A percentile compares a stretch with the other conserved stretches of the same genome.
Evolutionary conservation across 35 echinoderm and acorn worm genomes (phyloP).

Genomic region (Nesometra sesokonis): DNA sequence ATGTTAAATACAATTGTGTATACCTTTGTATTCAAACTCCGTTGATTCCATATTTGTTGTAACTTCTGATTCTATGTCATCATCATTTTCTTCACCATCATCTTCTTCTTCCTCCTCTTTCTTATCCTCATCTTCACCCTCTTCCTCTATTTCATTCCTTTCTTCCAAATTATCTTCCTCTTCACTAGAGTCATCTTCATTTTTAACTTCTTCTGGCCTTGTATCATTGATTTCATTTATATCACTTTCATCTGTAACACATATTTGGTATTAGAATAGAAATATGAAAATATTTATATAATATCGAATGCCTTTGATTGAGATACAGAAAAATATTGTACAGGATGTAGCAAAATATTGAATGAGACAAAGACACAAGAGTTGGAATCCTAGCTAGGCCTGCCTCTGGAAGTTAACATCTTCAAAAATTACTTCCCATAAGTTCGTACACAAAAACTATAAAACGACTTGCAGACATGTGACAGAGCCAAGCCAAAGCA

Average conservation of each 20-base stretch:
- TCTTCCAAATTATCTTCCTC: neutral
- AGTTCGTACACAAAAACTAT: too few species aligned
- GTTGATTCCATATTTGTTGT: neutral
- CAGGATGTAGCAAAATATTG: too few species aligned
- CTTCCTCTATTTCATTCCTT: conserved; percentile 9
- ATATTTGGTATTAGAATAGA: too few species aligned
- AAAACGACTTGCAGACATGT: too few species aligned
- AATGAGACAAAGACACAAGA: too few species aligned
- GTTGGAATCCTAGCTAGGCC: too few species aligned
- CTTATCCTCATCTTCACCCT: conserved; percentile 23
- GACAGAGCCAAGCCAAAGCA: too few species aligned
- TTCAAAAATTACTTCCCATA: too few species aligned
- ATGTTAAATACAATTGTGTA: neutral
- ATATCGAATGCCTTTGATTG: too few species aligned
- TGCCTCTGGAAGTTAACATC: too few species aligned
- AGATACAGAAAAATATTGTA: too few species aligned
- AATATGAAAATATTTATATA: too few species aligned
- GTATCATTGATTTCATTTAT: neutral
- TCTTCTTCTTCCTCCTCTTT: conserved; percentile 9
- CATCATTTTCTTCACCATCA: conserved; percentile 18
- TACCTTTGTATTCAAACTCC: neutral
- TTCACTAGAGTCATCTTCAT: conserved; percentile 29
- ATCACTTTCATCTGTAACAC: neutral
- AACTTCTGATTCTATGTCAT: conserved; percentile 14
- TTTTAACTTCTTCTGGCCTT: neutral